Conservation (phyloP, 1,140 invertebrate genomes). For the Theocolax elegans region DNA sequence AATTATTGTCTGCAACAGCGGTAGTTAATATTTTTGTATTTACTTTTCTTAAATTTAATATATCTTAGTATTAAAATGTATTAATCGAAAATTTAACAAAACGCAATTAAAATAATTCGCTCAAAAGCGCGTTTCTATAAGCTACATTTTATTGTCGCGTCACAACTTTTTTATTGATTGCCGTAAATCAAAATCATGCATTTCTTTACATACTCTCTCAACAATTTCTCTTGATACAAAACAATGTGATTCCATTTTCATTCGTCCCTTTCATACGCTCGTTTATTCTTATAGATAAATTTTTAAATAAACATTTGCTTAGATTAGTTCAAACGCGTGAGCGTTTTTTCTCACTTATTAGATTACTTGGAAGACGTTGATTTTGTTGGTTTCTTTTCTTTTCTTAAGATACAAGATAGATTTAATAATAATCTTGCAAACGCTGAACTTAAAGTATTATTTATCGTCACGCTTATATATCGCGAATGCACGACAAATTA, state of each 20-base stretch:
- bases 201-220: background rate
- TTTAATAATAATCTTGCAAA: background rate
- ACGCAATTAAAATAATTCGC: slow-evolving; percentile 30
- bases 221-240: no score
- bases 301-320: no score
- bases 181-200: background rate
- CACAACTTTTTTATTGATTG: slow-evolving; percentile 55
- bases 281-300: no score
- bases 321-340: background rate
- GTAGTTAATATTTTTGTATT: slow-evolving; percentile 22
- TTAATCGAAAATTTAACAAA: no score
- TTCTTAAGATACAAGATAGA: background rate
- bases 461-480: slow-evolving; percentile 16
- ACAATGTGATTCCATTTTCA: no score
- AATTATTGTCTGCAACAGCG: slow-evolving; percentile 34
- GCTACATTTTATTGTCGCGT: slow-evolving; percentile 61
- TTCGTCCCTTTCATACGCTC: no score
- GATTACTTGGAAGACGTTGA: slow-evolving; percentile 61
- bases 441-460: slow-evolving; percentile 9
- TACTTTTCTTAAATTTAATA: background rate
- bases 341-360: background rate
- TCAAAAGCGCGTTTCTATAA: slow-evolving; percentile 47
- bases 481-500: slow-evolving; percentile 34
- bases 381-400: slow-evolving; percentile 49
- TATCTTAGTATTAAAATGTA: background rate